Percentiles rank a stretch among this genome's conserved stretches.
phyloP scores from a whole-genome alignment of 2,113 vertebrate species.

The Lamprologus tigripictilis region DNA sequence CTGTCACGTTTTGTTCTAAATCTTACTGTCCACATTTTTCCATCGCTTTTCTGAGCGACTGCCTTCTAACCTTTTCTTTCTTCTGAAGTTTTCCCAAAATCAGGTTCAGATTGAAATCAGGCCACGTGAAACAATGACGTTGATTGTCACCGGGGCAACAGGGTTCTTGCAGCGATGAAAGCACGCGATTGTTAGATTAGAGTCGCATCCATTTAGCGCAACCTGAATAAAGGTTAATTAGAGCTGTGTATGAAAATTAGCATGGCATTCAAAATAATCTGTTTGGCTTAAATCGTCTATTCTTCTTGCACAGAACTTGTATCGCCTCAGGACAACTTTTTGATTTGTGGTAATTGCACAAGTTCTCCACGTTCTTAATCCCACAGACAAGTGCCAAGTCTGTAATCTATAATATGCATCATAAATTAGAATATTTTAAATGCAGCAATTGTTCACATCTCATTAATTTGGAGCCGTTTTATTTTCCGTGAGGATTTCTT shows the following conservation, averaged over 20 bases:
- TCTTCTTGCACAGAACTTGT: neutral
- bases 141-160: constrained; percentile 21
- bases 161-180: neutral
- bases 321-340: neutral
- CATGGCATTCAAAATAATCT: constrained; percentile 5
- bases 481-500: neutral
- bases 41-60: neutral
- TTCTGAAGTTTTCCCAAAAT: neutral
- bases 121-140: neutral
- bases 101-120: neutral
- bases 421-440: neutral
- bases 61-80: neutral
- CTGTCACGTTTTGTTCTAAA: neutral
- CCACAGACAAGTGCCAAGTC: neutral
- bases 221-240: constrained; percentile 54
- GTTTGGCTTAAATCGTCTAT: constrained; percentile 12
- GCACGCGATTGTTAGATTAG: constrained; percentile 28
- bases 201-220: constrained; percentile 17
- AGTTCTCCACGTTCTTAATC: neutral
- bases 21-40: neutral
- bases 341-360: constrained; percentile 3
- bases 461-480: neutral
- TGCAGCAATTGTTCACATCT: neutral
- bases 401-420: constrained; percentile 3
- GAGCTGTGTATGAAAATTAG: constrained; percentile 7